Evolutionary conservation across 2,797 vertebrate genomes (phyloP), one percentile per base, ranked within the genome.

Genomic region (Halcyon badia): DNA sequence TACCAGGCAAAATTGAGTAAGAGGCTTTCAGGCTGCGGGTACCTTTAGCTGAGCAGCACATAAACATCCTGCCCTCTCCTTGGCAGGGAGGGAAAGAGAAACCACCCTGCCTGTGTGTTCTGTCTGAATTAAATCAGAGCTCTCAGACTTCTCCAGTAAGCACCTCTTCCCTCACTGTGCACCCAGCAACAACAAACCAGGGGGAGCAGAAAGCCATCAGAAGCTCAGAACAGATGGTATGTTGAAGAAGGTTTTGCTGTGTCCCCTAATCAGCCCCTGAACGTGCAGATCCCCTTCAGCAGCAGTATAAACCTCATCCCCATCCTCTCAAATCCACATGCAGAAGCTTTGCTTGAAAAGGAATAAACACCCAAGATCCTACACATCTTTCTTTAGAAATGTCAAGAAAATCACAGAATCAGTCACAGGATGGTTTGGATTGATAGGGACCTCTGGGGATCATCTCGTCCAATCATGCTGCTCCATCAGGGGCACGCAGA

Each of bases 41-140:
- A 78, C 56, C 60, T 80, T 41, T 48, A 42, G 72, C 64, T 42
- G 83, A 94, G 81, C 37, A 69, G 87, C 22, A 39, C 15, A 6
- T 54, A 75, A 71, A 70, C 89, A 88, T 94, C 90, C 96, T 94
- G 87, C 56, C 30, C 30, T 42, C 22, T 46, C 24, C 58, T 94
- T 79, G 31, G 80, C 51, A 42, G 39, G 11, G 54, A 83, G 56
- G 25, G 42, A 83, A 66, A 52, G 58, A 75, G 77, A 73, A 93
- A 87, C 49, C n/a, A 13, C n/a, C 26, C 22, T 20, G 80, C 46
- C 35, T 31, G 46, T 58, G 44, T 62, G 24, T 69, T 94, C 89
- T 61, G 66, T 75, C 49, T 19, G 18, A 26, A 49, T 56, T 26
- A 31, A 73, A 71, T 49, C 24, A 8, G 86, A 66, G 60, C 48